Percentiles rank a stretch among this genome's conserved stretches.
phyloP scores from a whole-genome alignment of 2,113 vertebrate genomes.

The Cheilinus undulatus region DNA sequence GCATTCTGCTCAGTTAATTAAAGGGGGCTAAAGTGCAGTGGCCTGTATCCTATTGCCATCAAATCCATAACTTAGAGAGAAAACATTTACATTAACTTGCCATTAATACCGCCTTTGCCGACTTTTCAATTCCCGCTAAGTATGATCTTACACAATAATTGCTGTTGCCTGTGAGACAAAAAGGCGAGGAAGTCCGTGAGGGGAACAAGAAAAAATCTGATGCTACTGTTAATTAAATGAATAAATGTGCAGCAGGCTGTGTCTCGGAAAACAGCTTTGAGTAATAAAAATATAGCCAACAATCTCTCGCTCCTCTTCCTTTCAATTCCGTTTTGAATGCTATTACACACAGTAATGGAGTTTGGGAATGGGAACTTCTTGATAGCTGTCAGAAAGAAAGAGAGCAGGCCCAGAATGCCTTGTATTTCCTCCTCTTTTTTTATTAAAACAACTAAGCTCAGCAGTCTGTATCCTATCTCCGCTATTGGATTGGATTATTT shows the following conservation, averaged over 20 bases:
- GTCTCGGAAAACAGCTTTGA: constrained; percentile 89
- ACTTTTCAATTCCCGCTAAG: constrained; percentile 81
- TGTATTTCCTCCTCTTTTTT: constrained; percentile 85
- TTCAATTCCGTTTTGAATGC: constrained; percentile 89
- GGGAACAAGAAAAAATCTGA: constrained; percentile 79
- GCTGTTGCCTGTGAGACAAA: constrained; percentile 75
- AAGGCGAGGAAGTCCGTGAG: constrained; percentile 74
- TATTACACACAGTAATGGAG: constrained; percentile 93
- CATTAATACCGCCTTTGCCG: constrained; percentile 78
- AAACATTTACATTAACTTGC: constrained; percentile 82
- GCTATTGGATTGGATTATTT: constrained; percentile 98
- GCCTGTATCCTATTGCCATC: constrained; percentile 85
- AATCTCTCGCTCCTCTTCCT: constrained; percentile 86
- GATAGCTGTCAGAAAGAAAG: constrained; percentile 87
- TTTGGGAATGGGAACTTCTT: constrained; percentile 90
- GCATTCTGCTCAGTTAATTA: constrained; percentile 85
- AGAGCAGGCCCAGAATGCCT: constrained; percentile 74
- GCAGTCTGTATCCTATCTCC: constrained; percentile 95
- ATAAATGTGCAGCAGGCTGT: constrained; percentile 88
- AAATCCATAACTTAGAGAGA: constrained; percentile 82
- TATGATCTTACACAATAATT: constrained; percentile 76
- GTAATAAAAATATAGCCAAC: constrained; percentile 93
- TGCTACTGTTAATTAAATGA: constrained; percentile 93
- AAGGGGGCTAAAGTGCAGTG: constrained; percentile 83
- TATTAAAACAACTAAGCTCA: constrained; percentile 93